Percentiles rank a stretch among this genome's conserved stretches.
Evolutionary conservation across 2,888 invertebrate species (phyloP).

Genomic region (Acanthosoma haemorrhoidale): DNA sequence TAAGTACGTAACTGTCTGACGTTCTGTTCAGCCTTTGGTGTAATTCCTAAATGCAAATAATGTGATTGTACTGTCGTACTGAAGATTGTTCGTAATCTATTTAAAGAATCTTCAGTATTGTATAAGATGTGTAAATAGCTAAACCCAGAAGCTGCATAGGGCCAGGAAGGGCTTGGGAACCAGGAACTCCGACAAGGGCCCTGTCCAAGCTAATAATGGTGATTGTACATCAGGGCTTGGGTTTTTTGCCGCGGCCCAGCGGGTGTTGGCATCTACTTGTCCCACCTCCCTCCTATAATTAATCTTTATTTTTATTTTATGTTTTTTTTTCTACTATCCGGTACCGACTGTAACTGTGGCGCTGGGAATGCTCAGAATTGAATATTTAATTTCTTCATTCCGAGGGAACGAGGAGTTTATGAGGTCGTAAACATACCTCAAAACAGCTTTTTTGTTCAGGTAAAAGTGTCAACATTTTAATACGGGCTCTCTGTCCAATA

Average conservation of each 20-base stretch:
- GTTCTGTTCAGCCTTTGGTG: too few species aligned
- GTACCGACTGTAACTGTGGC: background rate
- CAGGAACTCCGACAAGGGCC: too few species aligned
- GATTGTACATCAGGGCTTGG: background rate
- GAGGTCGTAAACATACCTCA: background rate
- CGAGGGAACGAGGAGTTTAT: background rate
- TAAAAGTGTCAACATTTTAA: too few species aligned
- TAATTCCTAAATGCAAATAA: too few species aligned
- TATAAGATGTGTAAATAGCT: too few species aligned
- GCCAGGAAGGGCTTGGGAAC: background rate
- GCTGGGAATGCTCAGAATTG: background rate
- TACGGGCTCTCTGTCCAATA: too few species aligned
- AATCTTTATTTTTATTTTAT: slow-evolving; percentile 14
- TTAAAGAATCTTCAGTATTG: too few species aligned
- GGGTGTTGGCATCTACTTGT: background rate
- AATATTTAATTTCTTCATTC: background rate
- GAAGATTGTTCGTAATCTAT: too few species aligned
- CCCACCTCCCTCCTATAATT: slow-evolving; percentile 6
- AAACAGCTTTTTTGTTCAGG: too few species aligned
- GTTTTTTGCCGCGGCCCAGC: background rate
- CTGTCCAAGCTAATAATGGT: slow-evolving; percentile 6
- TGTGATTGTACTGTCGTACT: too few species aligned
- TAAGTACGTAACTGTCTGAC: too few species aligned
- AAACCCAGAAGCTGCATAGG: too few species aligned
- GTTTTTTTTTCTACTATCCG: background rate